Evolutionary conservation across 1,140 invertebrate genomes (phyloP).

Genomic region (Adoxophyes honmai): DNA sequence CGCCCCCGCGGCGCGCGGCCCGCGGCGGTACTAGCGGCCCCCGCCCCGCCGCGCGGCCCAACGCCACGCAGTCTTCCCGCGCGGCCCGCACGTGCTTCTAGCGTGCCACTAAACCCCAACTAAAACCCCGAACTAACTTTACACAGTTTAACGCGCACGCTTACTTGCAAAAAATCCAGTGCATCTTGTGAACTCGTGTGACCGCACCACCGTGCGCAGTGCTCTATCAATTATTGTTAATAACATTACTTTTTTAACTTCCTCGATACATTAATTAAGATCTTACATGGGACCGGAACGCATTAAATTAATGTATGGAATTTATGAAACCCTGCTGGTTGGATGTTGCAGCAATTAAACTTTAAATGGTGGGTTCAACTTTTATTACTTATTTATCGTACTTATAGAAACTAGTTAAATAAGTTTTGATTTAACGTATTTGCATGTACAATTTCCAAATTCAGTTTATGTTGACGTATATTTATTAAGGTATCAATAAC

Average conservation of each 20-base stretch:
- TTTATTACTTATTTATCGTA: slow-evolving; percentile 3
- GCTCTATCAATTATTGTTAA: slow-evolving; percentile 59
- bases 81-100: slow-evolving; percentile 68
- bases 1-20: slow-evolving; percentile 19
- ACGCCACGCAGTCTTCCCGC: slow-evolving; percentile 75
- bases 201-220: slow-evolving; percentile 42
- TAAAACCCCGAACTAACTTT: slow-evolving; percentile 34
- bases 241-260: slow-evolving; percentile 60
- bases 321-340: slow-evolving; percentile 43
- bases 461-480: too few species aligned
- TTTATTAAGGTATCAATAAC: too few species aligned
- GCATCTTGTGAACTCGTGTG: slow-evolving; percentile 19
- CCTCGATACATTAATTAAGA: slow-evolving; percentile 63
- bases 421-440: not conserved
- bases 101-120: slow-evolving; percentile 42
- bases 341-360: slow-evolving; percentile 42
- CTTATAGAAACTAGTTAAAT: not conserved
- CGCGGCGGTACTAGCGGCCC: slow-evolving; percentile 38
- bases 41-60: slow-evolving; percentile 55
- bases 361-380: slow-evolving; percentile 59
- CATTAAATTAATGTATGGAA: slow-evolving; percentile 57
- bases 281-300: slow-evolving; percentile 63
- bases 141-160: slow-evolving; percentile 24
- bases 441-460: too few species aligned
- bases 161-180: slow-evolving; percentile 6